A percentile compares a stretch with the other conserved stretches of the same genome.
Evolutionary conservation across 2,888 invertebrate genomes (phyloP).

Genomic region (Esperia sulphurella): DNA sequence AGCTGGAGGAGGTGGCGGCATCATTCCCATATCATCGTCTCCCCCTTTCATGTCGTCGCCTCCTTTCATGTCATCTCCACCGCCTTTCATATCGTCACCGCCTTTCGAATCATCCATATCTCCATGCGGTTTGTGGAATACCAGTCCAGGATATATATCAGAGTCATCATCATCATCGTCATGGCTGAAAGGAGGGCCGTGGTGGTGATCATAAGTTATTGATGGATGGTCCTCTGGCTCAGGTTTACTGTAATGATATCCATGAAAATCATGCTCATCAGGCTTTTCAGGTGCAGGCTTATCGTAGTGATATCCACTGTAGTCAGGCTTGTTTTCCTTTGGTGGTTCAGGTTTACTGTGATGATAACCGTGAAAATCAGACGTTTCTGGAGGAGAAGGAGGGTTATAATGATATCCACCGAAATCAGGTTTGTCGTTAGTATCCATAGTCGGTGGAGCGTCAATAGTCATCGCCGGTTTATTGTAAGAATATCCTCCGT

Average conservation of each 20-base stretch:
- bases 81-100: slow-evolving; percentile 34
- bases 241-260: slow-evolving; percentile 24
- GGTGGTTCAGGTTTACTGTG: slow-evolving; percentile 35
- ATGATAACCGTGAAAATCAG: slow-evolving; percentile 13
- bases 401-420: slow-evolving; percentile 20
- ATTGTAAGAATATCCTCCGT: slow-evolving; percentile 55
- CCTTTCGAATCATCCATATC: slow-evolving; percentile 26
- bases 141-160: slow-evolving; percentile 53
- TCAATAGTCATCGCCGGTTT: slow-evolving; percentile 51
- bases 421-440: slow-evolving; percentile 45
- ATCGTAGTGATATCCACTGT: slow-evolving; percentile 22
- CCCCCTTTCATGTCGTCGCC: slow-evolving; percentile 23
- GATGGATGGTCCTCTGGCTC: slow-evolving; percentile 16
- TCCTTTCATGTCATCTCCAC: slow-evolving; percentile 5
- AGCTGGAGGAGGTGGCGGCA: slow-evolving; percentile 46
- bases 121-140: slow-evolving; percentile 50
- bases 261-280: slow-evolving; percentile 8
- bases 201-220: slow-evolving; percentile 43
- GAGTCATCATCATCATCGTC: slow-evolving; percentile 21
- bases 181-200: slow-evolving; percentile 20
- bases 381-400: slow-evolving; percentile 19
- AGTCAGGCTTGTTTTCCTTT: slow-evolving; percentile 37
- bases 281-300: slow-evolving; percentile 23
- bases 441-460: slow-evolving; percentile 29
- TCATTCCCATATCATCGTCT: slow-evolving; percentile 48